A percentile compares a stretch with the other conserved stretches of the same genome.
Evolutionary conservation across 1,140 invertebrate species (phyloP).

Genomic region (Diachasmimorpha longicaudata): DNA sequence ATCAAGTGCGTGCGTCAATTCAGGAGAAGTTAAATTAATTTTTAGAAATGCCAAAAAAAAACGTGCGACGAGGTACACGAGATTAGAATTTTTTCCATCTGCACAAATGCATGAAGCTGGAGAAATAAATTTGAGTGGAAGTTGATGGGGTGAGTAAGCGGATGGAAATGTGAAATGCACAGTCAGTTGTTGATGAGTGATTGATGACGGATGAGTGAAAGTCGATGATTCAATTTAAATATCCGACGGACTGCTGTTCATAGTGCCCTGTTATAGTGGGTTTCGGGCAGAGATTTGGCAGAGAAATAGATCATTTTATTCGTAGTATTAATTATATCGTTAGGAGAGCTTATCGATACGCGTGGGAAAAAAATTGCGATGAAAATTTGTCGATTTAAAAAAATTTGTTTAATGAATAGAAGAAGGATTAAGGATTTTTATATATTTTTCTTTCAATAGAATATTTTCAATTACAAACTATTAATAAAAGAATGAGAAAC

Average conservation of each 20-base stretch:
- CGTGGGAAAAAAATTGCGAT: too few species aligned
- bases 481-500: too few species aligned
- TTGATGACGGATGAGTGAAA: conserved; percentile 47
- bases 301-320: not conserved
- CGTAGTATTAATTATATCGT: too few species aligned
- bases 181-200: conserved; percentile 32
- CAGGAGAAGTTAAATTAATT: not conserved
- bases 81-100: not conserved
- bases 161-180: not conserved
- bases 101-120: not conserved
- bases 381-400: too few species aligned
- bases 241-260: conserved; percentile 62
- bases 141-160: not conserved
- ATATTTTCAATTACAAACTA: too few species aligned
- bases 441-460: too few species aligned
- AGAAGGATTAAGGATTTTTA: too few species aligned
- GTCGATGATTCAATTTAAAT: conserved; percentile 56
- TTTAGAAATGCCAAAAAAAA: not conserved
- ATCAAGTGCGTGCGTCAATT: not conserved
- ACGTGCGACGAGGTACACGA: too few species aligned
- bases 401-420: too few species aligned
- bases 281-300: conserved; percentile 52
- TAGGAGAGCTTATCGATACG: too few species aligned
- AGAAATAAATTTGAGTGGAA: not conserved
- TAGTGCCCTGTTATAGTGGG: conserved; percentile 63